These are phyloP conservation scores for Takifugu bimaculatus DNA, from an alignment of 2,113 vertebrate genomes.

Conservation along the genomic window DNA sequence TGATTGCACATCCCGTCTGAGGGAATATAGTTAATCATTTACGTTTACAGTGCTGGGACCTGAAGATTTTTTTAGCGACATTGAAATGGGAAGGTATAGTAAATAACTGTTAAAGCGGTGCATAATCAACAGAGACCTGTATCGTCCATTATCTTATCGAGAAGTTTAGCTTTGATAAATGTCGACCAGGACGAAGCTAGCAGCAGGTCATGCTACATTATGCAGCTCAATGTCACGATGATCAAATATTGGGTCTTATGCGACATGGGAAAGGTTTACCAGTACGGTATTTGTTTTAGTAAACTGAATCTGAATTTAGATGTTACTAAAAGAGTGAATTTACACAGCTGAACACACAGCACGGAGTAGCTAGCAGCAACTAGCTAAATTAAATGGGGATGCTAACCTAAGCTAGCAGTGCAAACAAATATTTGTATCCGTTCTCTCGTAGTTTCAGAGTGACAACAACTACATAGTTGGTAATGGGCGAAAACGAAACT, in stretches of 20 bases:
- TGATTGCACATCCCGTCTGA: no score
- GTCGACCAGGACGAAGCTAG: background rate
- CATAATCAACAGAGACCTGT: background rate
- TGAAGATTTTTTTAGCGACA: no score
- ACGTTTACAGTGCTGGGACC: no score
- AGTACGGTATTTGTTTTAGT: rapidly evolving
- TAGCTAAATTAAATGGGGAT: conserved; percentile 8
- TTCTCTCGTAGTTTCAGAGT: background rate
- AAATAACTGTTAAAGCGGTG: no score
- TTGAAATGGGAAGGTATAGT: no score
- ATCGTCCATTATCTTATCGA: background rate
- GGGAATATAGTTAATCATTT: no score
- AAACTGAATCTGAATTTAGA: no score
- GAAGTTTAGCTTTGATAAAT: no score
- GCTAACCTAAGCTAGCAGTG: conserved; percentile 32
- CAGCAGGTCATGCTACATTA: conserved; percentile 23
- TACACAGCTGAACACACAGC: background rate
- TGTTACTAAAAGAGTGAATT: background rate
- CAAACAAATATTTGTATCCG: conserved; percentile 12
- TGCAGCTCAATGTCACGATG: conserved; percentile 50
- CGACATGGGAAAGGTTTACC: background rate
- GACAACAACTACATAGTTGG: background rate
- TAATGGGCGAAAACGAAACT: no score
- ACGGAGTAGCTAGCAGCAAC: background rate
- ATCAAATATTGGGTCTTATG: background rate